These are phyloP conservation scores for Physeter macrocephalus DNA, from an alignment of 2,113 vertebrate genomes.

Conservation along the genomic window DNA sequence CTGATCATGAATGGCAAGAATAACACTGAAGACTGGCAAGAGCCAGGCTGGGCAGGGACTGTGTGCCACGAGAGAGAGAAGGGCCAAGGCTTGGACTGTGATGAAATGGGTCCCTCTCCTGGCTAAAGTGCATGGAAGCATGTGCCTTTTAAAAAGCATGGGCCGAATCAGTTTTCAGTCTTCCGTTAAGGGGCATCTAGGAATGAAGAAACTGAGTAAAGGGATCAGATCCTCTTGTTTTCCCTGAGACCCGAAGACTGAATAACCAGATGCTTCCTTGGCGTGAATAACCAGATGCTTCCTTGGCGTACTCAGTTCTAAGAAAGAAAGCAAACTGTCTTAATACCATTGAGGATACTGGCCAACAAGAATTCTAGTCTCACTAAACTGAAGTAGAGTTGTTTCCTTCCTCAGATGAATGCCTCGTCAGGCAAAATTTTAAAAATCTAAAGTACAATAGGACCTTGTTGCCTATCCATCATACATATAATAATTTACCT, in stretches of 20 bases:
- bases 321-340: background rate
- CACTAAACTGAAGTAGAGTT: background rate
- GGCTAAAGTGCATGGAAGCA: slow-evolving; percentile 33
- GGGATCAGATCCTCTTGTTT: background rate
- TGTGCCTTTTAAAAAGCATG: background rate
- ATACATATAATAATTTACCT: background rate
- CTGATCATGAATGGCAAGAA: background rate
- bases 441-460: background rate
- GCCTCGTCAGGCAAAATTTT: background rate
- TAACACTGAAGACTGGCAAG: background rate
- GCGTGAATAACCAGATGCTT: background rate
- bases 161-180: background rate
- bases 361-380: background rate
- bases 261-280: background rate
- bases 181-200: background rate
- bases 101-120: slow-evolving; percentile 62
- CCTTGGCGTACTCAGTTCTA: background rate
- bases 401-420: background rate
- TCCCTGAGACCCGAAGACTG: background rate
- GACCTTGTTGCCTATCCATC: background rate
- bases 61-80: background rate
- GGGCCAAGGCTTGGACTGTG: background rate
- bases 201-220: background rate
- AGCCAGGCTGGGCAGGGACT: background rate
- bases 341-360: background rate